Evolutionary conservation across 1,140 invertebrate species (phyloP), one percentile per base, ranked within the genome.

Genomic region (Nasonia longicornis): DNA sequence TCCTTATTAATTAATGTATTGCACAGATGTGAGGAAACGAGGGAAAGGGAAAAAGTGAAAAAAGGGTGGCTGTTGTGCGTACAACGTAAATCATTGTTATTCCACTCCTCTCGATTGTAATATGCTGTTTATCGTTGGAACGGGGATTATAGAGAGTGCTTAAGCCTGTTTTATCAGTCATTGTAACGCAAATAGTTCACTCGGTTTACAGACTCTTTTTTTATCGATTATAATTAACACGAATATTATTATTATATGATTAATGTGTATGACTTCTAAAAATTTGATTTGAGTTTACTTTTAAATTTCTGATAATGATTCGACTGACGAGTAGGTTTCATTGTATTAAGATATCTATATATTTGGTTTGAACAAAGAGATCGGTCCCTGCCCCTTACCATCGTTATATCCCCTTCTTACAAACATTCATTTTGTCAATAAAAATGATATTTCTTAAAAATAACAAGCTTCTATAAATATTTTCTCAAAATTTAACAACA

Each of bases 361-460:
- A 73, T 77, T 63, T 79, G 77, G 35, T 73, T 77, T 70, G 31
- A 82, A 72, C 29, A 73, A 80, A 77, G 66, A 58, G n/a, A 79
- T 79, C 77, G 84, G 88, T 87, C 87, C 87, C 87, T 88, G 86
- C 85, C 87, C 73, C 85, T 87, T 87, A 85, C 87, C 85, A 89
- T 86, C 87, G 84, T 86, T 84, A 89, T 87, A 86, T 85, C 86
- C 87, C 86, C 86, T 88, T 76, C 77, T 76, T 82, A 82, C 76
- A 81, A 81, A 85, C 83, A 85, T 87, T 86, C 85, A 87, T 88
- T 88, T 84, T 85, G 84, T 85, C 84, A 85, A 86, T 84, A 86
- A 89, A 87, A 84, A 84, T 77, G 67, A 85, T 84, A 84, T 85
- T 86, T 84, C 84, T 87, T 84, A 82, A 85, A 86, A 83, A 73